These are phyloP conservation scores for Gonioctena quinquepunctata DNA, from an alignment of 1,140 invertebrate genomes.

Conservation along the genomic window DNA sequence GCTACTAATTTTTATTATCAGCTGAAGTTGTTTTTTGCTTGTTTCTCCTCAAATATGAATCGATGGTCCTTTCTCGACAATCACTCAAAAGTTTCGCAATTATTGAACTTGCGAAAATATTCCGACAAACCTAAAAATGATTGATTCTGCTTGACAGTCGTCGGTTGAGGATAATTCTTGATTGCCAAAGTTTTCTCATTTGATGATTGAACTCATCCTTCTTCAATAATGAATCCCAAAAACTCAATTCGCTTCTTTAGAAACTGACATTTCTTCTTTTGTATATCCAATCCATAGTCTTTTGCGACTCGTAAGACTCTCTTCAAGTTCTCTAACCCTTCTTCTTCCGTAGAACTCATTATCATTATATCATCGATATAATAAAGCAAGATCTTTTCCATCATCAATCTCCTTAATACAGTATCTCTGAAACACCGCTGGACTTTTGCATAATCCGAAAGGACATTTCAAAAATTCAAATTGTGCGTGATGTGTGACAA, in stretches of 20 bases:
- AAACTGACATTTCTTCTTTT: constrained; percentile 47
- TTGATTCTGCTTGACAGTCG: constrained; percentile 42
- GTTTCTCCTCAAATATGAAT: constrained; percentile 24
- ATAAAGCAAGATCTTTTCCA: constrained; percentile 35
- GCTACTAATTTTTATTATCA: constrained; percentile 51
- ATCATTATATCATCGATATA: constrained; percentile 43
- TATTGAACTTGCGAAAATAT: constrained; percentile 48
- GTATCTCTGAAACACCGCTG: constrained; percentile 27
- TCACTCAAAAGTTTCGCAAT: constrained; percentile 44
- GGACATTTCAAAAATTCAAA: constrained; percentile 41
- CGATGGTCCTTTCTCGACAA: constrained; percentile 22
- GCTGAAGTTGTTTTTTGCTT: constrained; percentile 34
- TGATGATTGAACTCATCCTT: constrained; percentile 35
- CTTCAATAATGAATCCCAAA: constrained; percentile 24
- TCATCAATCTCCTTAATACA: constrained; percentile 40
- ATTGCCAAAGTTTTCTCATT: constrained; percentile 48
- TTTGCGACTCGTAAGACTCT: constrained; percentile 34
- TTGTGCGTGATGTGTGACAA: constrained; percentile 38
- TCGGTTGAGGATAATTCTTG: constrained; percentile 41
- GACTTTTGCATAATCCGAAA: constrained; percentile 41
- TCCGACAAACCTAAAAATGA: constrained; percentile 44
- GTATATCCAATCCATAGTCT: constrained; percentile 50
- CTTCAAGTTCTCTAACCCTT: constrained; percentile 26
- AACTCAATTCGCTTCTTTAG: constrained; percentile 20
- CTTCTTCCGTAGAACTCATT: constrained; percentile 22